A percentile compares a stretch with the other conserved stretches of the same genome.
Evolutionary conservation across 1,140 invertebrate species (phyloP).

Genomic region (Psix sp.): DNA sequence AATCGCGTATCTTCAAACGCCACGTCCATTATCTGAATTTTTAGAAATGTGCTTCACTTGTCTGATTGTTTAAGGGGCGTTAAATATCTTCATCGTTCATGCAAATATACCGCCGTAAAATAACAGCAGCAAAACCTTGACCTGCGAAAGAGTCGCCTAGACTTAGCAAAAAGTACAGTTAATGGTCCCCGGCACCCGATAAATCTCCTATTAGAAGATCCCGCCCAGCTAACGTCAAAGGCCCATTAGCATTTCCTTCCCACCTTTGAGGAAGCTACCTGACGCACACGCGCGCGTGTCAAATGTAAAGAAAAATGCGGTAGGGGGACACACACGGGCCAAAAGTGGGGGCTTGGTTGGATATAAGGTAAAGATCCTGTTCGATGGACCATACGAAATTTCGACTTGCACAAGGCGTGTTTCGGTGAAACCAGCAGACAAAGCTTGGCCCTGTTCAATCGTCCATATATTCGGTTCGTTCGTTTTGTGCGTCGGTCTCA

Average conservation of each 20-base stretch:
- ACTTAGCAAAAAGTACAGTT: slow-evolving; percentile 50
- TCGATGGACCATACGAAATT: slow-evolving; percentile 76
- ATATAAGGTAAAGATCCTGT: slow-evolving; percentile 76
- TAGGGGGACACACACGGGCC: slow-evolving; percentile 64
- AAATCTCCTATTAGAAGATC: slow-evolving; percentile 58
- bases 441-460: slow-evolving; percentile 22
- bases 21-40: slow-evolving; percentile 44
- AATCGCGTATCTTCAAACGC: slow-evolving; percentile 35
- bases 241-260: slow-evolving; percentile 59
- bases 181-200: slow-evolving; percentile 47
- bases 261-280: slow-evolving; percentile 55
- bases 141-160: slow-evolving; percentile 46
- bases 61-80: slow-evolving; percentile 46
- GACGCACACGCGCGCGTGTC: slow-evolving; percentile 61
- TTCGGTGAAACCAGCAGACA: slow-evolving; percentile 51
- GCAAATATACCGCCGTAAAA: slow-evolving; percentile 25
- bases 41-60: slow-evolving; percentile 18
- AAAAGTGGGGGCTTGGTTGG: slow-evolving; percentile 65
- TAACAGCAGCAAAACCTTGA: slow-evolving; percentile 47
- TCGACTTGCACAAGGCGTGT: slow-evolving; percentile 66
- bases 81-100: slow-evolving; percentile 36
- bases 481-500: slow-evolving; percentile 46
- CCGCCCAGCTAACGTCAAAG: slow-evolving; percentile 55
- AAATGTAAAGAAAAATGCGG: slow-evolving; percentile 66
- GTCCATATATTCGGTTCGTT: slow-evolving; percentile 35